Evolutionary conservation across 2,797 vertebrate species (phyloP).

Genomic region (Gastrophryne carolinensis): DNA sequence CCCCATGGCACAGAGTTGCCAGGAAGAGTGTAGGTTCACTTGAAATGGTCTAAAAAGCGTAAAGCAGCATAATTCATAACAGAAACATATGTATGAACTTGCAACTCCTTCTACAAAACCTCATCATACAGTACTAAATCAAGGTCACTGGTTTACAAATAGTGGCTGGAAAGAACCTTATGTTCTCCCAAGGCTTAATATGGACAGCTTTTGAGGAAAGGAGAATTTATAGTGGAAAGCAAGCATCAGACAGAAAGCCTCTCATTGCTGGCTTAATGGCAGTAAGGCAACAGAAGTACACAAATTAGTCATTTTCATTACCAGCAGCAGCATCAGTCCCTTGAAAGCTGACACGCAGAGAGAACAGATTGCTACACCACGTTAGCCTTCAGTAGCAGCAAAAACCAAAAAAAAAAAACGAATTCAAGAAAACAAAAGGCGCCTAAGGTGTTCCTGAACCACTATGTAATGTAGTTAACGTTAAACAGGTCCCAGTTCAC

Average conservation of each 20-base stretch:
- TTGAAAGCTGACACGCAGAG: constrained; percentile 23
- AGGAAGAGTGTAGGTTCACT: too few species aligned
- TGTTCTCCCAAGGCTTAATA: background rate
- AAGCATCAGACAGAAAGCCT: background rate
- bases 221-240: background rate
- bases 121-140: background rate
- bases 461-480: constrained; percentile 29
- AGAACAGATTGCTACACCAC: constrained; percentile 43
- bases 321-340: constrained; percentile 12
- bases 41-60: too few species aligned
- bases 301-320: constrained; percentile 51
- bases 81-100: too few species aligned
- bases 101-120: too few species aligned
- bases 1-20: too few species aligned
- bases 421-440: constrained; percentile 42
- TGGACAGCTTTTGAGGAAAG: background rate
- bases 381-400: constrained; percentile 19
- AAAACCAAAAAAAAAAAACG: constrained; percentile 17
- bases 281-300: constrained; percentile 30
- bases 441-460: constrained; percentile 14
- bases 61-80: too few species aligned
- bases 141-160: background rate
- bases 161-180: background rate
- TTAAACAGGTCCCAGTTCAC: constrained; percentile 24
- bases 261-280: constrained; percentile 9